Conservation (phyloP, 2,797 vertebrate species). For the Morus bassanus region DNA sequence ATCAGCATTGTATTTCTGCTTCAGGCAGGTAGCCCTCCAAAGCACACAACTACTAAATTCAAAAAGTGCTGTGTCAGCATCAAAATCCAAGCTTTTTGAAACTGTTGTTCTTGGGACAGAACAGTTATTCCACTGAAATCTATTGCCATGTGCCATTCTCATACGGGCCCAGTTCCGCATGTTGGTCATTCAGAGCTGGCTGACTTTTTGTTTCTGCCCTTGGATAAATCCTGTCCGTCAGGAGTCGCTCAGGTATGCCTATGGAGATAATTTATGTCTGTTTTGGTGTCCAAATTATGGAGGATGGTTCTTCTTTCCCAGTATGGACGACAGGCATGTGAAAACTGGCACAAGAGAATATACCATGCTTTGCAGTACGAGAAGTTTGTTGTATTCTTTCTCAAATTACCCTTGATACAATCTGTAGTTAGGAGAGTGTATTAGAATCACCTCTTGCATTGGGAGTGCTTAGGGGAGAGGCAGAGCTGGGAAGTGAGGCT, state of each 20-base stretch:
- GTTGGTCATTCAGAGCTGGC: neutral
- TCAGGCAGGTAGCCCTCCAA: neutral
- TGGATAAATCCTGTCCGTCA: neutral
- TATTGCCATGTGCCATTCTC: neutral
- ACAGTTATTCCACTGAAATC: neutral
- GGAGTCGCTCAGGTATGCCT: neutral
- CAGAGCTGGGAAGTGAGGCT: neutral
- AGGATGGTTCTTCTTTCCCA: neutral
- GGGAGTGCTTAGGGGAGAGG: neutral
- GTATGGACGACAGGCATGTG: neutral
- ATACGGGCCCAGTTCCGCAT: neutral
- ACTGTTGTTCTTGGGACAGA: neutral
- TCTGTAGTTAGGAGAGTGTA: neutral
- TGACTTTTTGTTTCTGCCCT: neutral
- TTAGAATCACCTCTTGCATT: neutral
- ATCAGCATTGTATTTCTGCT: neutral
- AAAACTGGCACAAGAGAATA: neutral
- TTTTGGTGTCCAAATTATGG: neutral
- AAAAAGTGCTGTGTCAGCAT: neutral
- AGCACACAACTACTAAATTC: neutral
- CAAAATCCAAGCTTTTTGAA: neutral
- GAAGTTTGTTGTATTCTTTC: neutral
- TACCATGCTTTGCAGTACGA: neutral
- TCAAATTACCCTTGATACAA: neutral
- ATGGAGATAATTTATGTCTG: neutral